Conservation (phyloP, 2,113 vertebrate genomes). For the Corythoichthys haematopterus region DNA sequence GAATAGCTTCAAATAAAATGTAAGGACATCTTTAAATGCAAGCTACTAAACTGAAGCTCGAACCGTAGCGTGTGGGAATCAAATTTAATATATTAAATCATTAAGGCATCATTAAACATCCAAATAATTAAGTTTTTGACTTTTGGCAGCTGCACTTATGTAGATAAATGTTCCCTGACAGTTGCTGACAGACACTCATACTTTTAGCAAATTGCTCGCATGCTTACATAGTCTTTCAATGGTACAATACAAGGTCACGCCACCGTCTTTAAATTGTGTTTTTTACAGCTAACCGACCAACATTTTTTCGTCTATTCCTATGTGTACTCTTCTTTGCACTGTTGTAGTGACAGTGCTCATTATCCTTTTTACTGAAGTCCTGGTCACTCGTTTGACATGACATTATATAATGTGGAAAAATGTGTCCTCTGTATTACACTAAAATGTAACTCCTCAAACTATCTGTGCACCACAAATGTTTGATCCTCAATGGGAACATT, state of each 20-base stretch:
- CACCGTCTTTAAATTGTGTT: no score
- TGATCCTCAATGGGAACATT: slow-evolving; percentile 17
- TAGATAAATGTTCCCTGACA: slow-evolving; percentile 4
- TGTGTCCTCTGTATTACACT: neutral
- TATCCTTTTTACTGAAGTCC: neutral
- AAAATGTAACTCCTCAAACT: neutral
- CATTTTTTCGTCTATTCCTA: no score
- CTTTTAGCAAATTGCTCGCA: neutral
- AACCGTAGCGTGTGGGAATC: neutral
- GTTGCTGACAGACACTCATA: neutral
- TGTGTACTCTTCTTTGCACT: neutral
- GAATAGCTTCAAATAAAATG: no score
- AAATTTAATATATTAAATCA: neutral
- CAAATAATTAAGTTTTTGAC: neutral
- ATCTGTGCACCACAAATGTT: neutral
- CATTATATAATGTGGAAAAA: slow-evolving; percentile 22
- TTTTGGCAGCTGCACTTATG: neutral
- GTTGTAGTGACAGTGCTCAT: neutral
- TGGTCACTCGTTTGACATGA: neutral
- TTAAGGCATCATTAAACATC: neutral
- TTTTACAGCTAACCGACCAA: neutral
- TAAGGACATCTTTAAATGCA: no score
- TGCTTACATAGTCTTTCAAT: neutral
- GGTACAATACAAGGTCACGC: neutral
- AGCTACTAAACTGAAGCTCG: neutral